These are phyloP conservation scores for Actinostola sp. DNA, from an alignment of 92 coral and sea anemone genomes.

Conservation along the genomic window DNA sequence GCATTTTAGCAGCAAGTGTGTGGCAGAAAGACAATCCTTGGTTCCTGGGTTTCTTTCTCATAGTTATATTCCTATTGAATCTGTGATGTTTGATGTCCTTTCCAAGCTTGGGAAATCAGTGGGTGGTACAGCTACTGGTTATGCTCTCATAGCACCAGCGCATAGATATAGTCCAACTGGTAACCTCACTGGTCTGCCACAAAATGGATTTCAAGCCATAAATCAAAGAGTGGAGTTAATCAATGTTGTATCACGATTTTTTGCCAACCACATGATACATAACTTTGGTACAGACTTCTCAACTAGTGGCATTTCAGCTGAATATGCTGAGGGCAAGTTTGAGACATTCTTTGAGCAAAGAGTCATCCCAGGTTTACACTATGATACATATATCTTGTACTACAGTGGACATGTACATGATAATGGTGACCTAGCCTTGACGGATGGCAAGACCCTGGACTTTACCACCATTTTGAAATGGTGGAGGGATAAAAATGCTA, in stretches of 20 bases:
- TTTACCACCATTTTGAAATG: slow-evolving; percentile 69
- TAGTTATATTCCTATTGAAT: slow-evolving; percentile 89
- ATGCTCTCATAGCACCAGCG: slow-evolving; percentile 93
- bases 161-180: slow-evolving; percentile 83
- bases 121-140: slow-evolving; percentile 99
- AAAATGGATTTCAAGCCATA: slow-evolving; percentile 74
- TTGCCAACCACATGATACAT: slow-evolving; percentile 90
- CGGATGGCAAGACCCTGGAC: slow-evolving; percentile 78
- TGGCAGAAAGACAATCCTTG: slow-evolving; percentile 87
- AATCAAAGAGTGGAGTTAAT: slow-evolving; percentile 85
- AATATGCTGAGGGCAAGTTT: slow-evolving; percentile 75
- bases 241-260: slow-evolving; percentile 78
- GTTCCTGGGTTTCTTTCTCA: slow-evolving; percentile 79
- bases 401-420: slow-evolving; percentile 93
- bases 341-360: slow-evolving; percentile 88
- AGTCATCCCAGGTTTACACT: slow-evolving; percentile 84
- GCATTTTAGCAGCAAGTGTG: slow-evolving; percentile 65
- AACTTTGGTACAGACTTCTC: slow-evolving; percentile 97
- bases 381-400: slow-evolving; percentile 92
- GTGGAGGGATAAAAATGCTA: slow-evolving; percentile 81
- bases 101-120: slow-evolving; percentile 92
- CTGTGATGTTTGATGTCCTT: slow-evolving; percentile 77
- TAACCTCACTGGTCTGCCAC: slow-evolving; percentile 68
- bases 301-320: slow-evolving; percentile 86
- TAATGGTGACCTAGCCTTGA: slow-evolving; percentile 89